Conservation (phyloP, 2,797 vertebrate species). For the Tauraco hartlaubi region DNA sequence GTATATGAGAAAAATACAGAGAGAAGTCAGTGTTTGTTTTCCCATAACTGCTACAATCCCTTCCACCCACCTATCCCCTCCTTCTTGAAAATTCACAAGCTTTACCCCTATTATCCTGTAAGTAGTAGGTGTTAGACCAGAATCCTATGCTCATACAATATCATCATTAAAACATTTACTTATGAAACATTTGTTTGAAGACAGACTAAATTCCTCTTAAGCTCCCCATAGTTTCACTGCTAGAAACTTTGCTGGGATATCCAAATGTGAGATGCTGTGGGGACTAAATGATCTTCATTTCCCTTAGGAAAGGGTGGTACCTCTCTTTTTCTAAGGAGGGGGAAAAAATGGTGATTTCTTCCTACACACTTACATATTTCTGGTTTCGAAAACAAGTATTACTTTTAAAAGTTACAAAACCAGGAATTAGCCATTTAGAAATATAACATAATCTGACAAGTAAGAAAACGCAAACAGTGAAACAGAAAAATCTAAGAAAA, state of each 20-base stretch:
- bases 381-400: background rate
- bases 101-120: background rate
- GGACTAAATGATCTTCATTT: background rate
- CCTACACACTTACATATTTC: background rate
- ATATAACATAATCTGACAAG: background rate
- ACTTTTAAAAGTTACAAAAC: background rate
- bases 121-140: background rate
- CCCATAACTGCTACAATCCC: background rate
- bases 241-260: background rate
- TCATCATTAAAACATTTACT: background rate
- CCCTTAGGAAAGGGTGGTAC: background rate
- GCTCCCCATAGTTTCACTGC: background rate
- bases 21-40: background rate
- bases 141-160: background rate
- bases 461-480: background rate
- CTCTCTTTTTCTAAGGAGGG: background rate
- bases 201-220: background rate
- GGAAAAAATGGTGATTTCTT: background rate
- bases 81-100: background rate
- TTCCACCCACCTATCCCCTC: background rate
- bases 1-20: background rate
- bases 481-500: background rate
- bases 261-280: background rate
- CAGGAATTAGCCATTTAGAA: background rate
- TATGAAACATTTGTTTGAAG: background rate